Percentiles rank a stretch among this genome's conserved stretches.
These are phyloP conservation scores for Panopea generosa DNA, from an alignment of 2,888 invertebrate genomes.

Conservation along the genomic window DNA sequence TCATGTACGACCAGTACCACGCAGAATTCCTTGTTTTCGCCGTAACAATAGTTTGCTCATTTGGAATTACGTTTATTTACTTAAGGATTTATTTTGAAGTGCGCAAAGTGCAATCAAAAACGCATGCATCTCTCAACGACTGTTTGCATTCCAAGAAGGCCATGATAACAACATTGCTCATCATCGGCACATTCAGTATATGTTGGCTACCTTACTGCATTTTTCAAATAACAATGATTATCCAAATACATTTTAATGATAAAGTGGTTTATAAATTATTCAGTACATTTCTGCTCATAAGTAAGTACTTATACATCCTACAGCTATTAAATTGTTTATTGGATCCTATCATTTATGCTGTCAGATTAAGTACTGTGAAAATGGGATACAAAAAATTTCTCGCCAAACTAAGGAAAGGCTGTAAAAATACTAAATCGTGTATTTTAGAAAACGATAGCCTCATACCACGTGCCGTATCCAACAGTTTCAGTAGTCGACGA, in stretches of 20 bases:
- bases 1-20: slow-evolving; percentile 72
- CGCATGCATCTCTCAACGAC: slow-evolving; percentile 55
- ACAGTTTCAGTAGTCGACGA: too few relatives aligned
- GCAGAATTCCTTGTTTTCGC: slow-evolving; percentile 75
- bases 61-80: slow-evolving; percentile 74
- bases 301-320: slow-evolving; percentile 72
- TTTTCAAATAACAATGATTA: slow-evolving; percentile 70
- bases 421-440: neutral
- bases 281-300: slow-evolving; percentile 57
- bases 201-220: slow-evolving; percentile 79
- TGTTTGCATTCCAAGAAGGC: slow-evolving; percentile 73
- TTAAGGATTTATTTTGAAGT: slow-evolving; percentile 74
- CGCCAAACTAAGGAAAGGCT: neutral
- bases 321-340: slow-evolving; percentile 71
- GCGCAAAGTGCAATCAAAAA: slow-evolving; percentile 46
- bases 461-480: too few relatives aligned
- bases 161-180: slow-evolving; percentile 76
- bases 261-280: slow-evolving; percentile 56
- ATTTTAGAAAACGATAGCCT: too few relatives aligned
- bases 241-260: slow-evolving; percentile 62
- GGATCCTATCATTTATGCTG: slow-evolving; percentile 77
- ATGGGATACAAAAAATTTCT: slow-evolving; percentile 63
- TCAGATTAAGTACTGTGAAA: slow-evolving; percentile 72
- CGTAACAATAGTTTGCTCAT: slow-evolving; percentile 69
- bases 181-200: slow-evolving; percentile 74